Evolutionary conservation across 2,113 vertebrate species (phyloP).

Genomic region (Amblyopsis rosae): DNA sequence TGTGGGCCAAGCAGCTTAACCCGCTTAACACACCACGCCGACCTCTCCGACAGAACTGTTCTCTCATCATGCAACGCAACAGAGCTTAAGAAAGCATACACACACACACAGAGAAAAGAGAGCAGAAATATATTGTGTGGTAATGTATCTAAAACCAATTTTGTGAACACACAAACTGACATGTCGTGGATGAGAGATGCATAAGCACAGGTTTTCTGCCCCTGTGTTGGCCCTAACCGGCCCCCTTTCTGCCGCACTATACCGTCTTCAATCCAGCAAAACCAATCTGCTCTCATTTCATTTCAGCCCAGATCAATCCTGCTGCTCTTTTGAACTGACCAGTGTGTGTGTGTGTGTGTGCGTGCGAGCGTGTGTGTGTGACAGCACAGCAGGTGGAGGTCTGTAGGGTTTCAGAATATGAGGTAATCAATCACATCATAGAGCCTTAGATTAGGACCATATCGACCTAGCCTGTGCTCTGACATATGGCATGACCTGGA

Average conservation of each 20-base stretch:
- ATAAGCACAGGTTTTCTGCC: constrained; percentile 58
- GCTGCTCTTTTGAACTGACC: constrained; percentile 56
- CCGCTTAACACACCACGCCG: constrained; percentile 36
- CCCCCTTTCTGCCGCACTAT: constrained; percentile 25
- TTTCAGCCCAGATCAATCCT: constrained; percentile 53
- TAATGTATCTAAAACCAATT: constrained; percentile 39
- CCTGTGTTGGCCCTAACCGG: too few relatives aligned
- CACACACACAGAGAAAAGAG: constrained; percentile 18
- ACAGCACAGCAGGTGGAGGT: constrained; percentile 43
- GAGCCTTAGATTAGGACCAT: constrained; percentile 63
- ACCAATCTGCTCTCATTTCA: constrained; percentile 66
- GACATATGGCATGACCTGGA: constrained; percentile 66
- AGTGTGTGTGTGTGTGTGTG: constrained; percentile 22
- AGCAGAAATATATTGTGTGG: background rate
- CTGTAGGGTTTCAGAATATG: constrained; percentile 56
- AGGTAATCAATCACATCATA: constrained; percentile 71
- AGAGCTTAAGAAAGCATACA: constrained; percentile 29
- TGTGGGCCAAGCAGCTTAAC: constrained; percentile 31
- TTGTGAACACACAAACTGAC: constrained; percentile 26
- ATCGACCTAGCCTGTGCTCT: constrained; percentile 65
- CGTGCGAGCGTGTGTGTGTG: constrained; percentile 9
- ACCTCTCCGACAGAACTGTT: constrained; percentile 29
- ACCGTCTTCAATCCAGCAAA: constrained; percentile 42
- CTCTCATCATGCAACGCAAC: constrained; percentile 39
- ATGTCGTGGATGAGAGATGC: constrained; percentile 53